A percentile compares a stretch with the other conserved stretches of the same genome.
These are phyloP conservation scores for Xerus rutilus DNA, from an alignment of 2,797 vertebrate species.

Conservation along the genomic window DNA sequence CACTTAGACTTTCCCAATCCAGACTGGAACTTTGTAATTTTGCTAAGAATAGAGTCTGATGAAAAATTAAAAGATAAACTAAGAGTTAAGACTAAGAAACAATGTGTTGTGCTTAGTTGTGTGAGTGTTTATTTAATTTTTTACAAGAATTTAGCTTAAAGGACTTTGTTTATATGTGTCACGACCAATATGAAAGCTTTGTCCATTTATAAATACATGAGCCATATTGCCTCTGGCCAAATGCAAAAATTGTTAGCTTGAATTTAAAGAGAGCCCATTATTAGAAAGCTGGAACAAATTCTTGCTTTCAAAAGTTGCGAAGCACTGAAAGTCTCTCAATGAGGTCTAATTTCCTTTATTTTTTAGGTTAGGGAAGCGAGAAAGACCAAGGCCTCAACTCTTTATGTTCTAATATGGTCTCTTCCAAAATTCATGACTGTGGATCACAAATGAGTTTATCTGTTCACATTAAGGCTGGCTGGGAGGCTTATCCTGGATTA, in stretches of 20 bases:
- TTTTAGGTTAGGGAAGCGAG: background rate
- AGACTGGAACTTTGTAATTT: background rate
- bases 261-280: background rate
- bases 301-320: conserved; percentile 33
- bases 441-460: background rate
- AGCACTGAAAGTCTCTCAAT: background rate
- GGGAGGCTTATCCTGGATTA: background rate
- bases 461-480: background rate
- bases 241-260: background rate
- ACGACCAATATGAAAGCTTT: background rate
- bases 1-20: background rate
- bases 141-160: conserved; percentile 51
- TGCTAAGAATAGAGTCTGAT: background rate
- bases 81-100: conserved; percentile 34
- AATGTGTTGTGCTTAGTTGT: background rate
- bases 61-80: background rate
- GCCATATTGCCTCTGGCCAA: background rate
- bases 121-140: conserved; percentile 35
- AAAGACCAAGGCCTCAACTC: background rate
- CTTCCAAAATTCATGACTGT: background rate
- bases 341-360: background rate
- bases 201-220: background rate
- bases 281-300: conserved; percentile 48
- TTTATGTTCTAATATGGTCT: background rate
- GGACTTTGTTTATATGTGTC: background rate